A percentile compares a stretch with the other conserved stretches of the same genome.
Evolutionary conservation across 2,888 invertebrate species (phyloP).

Genomic region (Girardia tigrina): DNA sequence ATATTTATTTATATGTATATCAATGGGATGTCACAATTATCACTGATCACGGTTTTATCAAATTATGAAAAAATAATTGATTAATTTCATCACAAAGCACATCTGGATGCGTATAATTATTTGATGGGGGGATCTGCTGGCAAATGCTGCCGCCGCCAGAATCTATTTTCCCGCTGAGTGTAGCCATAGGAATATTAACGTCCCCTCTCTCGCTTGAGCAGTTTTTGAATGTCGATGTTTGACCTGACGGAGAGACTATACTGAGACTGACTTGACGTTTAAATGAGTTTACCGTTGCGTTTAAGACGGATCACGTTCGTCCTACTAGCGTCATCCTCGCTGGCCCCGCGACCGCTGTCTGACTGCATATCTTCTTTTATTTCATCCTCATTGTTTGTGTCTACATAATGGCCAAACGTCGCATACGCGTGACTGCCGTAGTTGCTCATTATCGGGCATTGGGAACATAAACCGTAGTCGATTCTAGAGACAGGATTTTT

Average conservation of each 20-base stretch:
- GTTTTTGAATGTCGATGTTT: background rate
- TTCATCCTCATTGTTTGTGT: background rate
- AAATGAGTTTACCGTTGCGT: background rate
- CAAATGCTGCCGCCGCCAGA: background rate
- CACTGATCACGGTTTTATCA: background rate
- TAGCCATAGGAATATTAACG: background rate
- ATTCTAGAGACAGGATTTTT: background rate
- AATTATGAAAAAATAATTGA: background rate
- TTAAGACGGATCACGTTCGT: background rate
- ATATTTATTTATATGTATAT: no score
- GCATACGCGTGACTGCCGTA: background rate
- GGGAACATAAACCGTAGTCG: background rate
- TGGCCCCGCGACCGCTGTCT: background rate
- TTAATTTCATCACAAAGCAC: background rate
- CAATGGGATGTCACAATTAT: no score
- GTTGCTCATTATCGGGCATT: background rate
- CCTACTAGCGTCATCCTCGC: background rate
- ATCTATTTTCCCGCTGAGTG: background rate
- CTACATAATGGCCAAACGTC: background rate
- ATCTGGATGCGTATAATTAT: background rate
- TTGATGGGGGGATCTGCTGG: background rate
- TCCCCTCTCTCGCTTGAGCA: background rate
- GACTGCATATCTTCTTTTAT: background rate
- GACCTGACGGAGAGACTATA: background rate
- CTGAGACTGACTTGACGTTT: background rate